Base-by-base conservation (phyloP, 2,888 invertebrate species). In the Cheilosia impressa region DNA sequence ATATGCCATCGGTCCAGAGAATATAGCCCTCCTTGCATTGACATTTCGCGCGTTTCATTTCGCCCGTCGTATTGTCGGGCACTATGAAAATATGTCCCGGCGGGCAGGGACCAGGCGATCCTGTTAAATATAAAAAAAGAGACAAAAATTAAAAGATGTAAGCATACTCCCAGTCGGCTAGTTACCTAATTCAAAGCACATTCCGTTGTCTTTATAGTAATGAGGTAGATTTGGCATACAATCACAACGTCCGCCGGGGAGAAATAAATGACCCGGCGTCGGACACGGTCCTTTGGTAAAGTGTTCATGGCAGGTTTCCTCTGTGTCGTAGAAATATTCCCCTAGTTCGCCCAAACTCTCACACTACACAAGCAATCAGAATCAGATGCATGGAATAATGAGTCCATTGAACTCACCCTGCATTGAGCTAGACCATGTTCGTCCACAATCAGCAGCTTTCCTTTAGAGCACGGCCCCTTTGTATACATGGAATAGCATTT, bases 231-330 rank as follows among this genome's bases (percentile, higher is more conserved):
- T 94, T 0, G 93, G 89, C 88, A 95, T 94, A 89, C 97, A 97
- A 66, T 96, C 96, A 89, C 97, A 97, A 24, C 92, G 93, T 2
- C 94, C 93, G 17, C 94, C 94, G 0, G 97, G 97, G 65, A 97
- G 92, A 92, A 96, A 97, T 71, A 97, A 92, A 90, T 96, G 95
- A 0, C 97, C 97, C 7, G 93, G 93, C 87, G 95, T 95, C 75
- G 94, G 94, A 89, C 97, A 97, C 0, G 97, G 97, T 0, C 97
- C 97, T 87, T 94, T 93, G 0, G 96, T 96, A 91, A 95, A 97
- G 90, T 96, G 96, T 87, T 96, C 95, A 90, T 96, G 96, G 90
- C 97, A 97, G 1, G 95, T 94, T n/a, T 95, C 93, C 58, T 94
- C 94, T 1, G 92, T 91, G 0, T 93, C 89, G 94, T 95, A 96